A percentile compares a stretch with the other conserved stretches of the same genome.
Evolutionary conservation across 2,888 invertebrate genomes (phyloP).

Genomic region (Phymatocera aterrima): DNA sequence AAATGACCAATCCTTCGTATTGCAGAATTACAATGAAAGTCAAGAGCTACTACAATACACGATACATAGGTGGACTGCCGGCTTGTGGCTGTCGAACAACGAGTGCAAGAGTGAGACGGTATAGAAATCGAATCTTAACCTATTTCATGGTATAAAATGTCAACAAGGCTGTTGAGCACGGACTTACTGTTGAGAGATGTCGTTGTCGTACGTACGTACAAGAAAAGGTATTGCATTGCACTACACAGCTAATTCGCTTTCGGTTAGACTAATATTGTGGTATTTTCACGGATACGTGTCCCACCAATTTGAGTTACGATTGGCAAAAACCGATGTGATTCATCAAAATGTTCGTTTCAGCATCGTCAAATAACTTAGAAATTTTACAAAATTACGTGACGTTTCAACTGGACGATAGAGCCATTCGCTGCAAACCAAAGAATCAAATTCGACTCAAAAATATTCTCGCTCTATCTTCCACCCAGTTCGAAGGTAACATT

Average conservation of each 20-base stretch:
- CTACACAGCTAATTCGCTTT: not conserved
- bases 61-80: not conserved
- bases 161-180: conserved; percentile 8
- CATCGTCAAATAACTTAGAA: too few species aligned
- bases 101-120: not conserved
- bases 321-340: too few species aligned
- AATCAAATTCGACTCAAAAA: not conserved
- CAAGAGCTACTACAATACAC: not conserved
- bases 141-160: conserved; percentile 23
- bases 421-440: too few species aligned
- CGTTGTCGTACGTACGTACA: not conserved
- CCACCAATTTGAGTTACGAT: too few species aligned
- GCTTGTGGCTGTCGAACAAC: conserved; percentile 8
- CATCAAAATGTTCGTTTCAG: too few species aligned
- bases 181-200: conserved; percentile 9
- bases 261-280: not conserved
- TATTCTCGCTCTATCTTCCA: not conserved
- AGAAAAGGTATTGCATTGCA: conserved; percentile 8
- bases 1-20: conserved; percentile 8
- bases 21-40: conserved; percentile 8
- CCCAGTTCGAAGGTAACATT: not conserved
- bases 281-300: too few species aligned
- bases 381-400: too few species aligned
- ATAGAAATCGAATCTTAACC: conserved; percentile 20
- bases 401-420: too few species aligned